Percentiles rank a stretch among this genome's conserved stretches.
Conservation (phyloP, 2,888 invertebrate genomes). For the Clostera curtula region DNA sequence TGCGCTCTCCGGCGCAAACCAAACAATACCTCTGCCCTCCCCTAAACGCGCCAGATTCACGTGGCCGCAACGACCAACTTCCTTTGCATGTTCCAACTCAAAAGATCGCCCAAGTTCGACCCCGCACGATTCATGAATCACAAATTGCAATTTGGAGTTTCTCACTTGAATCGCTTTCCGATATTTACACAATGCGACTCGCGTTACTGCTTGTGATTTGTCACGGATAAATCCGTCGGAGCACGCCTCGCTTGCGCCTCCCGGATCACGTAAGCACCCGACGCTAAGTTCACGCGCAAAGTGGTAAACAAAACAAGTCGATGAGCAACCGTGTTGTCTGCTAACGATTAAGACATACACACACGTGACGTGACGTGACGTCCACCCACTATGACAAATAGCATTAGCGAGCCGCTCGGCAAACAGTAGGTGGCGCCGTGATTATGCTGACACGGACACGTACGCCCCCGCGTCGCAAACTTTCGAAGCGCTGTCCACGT, state of each 20-base stretch:
- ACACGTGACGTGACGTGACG: constrained; percentile 51
- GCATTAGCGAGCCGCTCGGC: constrained; percentile 58
- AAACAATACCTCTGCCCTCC: constrained; percentile 29
- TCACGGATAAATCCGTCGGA: constrained; percentile 40
- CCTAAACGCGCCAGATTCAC: constrained; percentile 24
- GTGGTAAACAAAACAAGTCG: constrained; percentile 58
- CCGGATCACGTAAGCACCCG: constrained; percentile 47
- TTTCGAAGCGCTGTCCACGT: constrained; percentile 39
- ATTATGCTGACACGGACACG: constrained; percentile 51
- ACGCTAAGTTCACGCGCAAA: constrained; percentile 50
- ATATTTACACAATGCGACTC: constrained; percentile 38
- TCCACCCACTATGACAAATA: constrained; percentile 57
- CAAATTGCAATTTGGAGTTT: constrained; percentile 40
- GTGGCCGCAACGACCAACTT: constrained; percentile 35
- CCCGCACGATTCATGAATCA: constrained; percentile 40
- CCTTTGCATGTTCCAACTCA: constrained; percentile 30
- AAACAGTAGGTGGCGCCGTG: constrained; percentile 58
- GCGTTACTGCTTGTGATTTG: constrained; percentile 38
- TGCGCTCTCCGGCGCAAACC: constrained; percentile 19
- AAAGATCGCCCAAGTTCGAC: constrained; percentile 38
- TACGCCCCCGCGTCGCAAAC: constrained; percentile 34
- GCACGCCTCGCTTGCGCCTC: constrained; percentile 23
- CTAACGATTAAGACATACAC: constrained; percentile 68
- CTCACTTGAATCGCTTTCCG: constrained; percentile 35
- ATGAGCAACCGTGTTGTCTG: constrained; percentile 52